Percentiles rank a stretch among this genome's conserved stretches.
These are phyloP conservation scores for Clarias laeviceps DNA, from an alignment of 2,797 vertebrate genomes.

Conservation along the genomic window DNA sequence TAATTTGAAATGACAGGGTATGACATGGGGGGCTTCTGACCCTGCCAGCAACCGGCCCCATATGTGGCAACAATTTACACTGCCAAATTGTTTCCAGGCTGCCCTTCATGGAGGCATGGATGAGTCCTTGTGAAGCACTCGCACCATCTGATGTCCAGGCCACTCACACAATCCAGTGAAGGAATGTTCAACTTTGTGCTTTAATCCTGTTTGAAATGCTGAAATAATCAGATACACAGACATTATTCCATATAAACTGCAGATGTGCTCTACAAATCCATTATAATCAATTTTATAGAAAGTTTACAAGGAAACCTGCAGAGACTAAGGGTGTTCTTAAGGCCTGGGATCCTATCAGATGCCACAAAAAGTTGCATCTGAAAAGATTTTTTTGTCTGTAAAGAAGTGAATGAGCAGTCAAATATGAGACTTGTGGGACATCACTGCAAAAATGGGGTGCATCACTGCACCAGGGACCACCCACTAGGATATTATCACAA, in stretches of 20 bases:
- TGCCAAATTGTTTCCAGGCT: constrained; percentile 66
- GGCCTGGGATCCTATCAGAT: neutral
- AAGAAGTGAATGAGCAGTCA: neutral
- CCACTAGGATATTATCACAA: no score
- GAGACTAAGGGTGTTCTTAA: neutral
- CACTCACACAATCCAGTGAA: neutral
- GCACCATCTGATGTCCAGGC: constrained; percentile 20
- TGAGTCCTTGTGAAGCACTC: constrained; percentile 41
- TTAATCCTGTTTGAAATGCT: neutral
- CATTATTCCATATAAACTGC: neutral
- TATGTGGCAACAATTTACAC: constrained; percentile 91
- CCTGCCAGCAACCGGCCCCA: constrained; percentile 86
- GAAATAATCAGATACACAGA: neutral
- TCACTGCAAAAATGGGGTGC: neutral
- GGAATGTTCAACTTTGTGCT: neutral
- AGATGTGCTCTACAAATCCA: neutral
- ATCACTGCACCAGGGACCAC: no score
- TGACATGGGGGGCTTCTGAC: constrained; percentile 89
- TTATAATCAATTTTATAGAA: neutral
- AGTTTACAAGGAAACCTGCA: neutral
- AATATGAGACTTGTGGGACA: neutral
- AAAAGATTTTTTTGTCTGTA: neutral
- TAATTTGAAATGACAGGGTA: constrained; percentile 98
- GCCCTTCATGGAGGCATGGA: constrained; percentile 53
- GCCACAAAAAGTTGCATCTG: neutral